Base-by-base conservation (phyloP, 2,113 vertebrate species). In the Pseudorasbora parva region DNA sequence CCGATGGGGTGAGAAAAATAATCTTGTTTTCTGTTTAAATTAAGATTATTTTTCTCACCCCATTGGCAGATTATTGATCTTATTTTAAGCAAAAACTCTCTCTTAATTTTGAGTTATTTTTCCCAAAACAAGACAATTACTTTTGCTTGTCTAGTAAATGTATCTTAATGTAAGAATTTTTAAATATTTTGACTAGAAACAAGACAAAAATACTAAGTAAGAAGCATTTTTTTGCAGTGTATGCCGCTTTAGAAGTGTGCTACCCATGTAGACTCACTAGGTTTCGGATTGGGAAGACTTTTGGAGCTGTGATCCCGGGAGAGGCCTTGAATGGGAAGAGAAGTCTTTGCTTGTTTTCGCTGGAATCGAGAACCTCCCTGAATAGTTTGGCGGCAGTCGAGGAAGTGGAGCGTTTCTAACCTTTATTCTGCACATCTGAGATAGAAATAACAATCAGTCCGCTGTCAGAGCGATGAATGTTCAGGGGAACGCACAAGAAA, bases 341-440 rank as follows among this genome's bases (percentile, higher is more conserved):
- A 56, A 51, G 25, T 57, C 33, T 4, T 43, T 71, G 21, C 19
- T 59, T 69, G 68, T 72, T 45, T 60, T 43, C 7, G 8, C 75
- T 78, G 56, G 56, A 78, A 25, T 1, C 2, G 19, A n/a, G 45
- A 21, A 19, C 3, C 33, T 45, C 75, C 10, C 5, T 45, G 8
- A 17, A 60, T 45, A 60, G 54, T 78, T 78, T 78, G 75, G 56
- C 56, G 1, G 30, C 56, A 3, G 33, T 23, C 1, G 33, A 41
- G 74, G 33, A 45, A 23, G 57, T 19, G 74, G 19, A 74, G 45
- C 45, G 0, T 51, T 45, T 8, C 30, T 77, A 43, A 45, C 33
- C 76, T 27, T 78, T 45, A 25, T 60, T 23, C 14, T 60, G 76
- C 76, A 45, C 76, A 45, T 78, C 57, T 45, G 33, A 59, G 54